Evolutionary conservation across 2,113 vertebrate species (phyloP), one percentile per base, ranked within the genome.

Genomic region (Eubucco bourcierii): DNA sequence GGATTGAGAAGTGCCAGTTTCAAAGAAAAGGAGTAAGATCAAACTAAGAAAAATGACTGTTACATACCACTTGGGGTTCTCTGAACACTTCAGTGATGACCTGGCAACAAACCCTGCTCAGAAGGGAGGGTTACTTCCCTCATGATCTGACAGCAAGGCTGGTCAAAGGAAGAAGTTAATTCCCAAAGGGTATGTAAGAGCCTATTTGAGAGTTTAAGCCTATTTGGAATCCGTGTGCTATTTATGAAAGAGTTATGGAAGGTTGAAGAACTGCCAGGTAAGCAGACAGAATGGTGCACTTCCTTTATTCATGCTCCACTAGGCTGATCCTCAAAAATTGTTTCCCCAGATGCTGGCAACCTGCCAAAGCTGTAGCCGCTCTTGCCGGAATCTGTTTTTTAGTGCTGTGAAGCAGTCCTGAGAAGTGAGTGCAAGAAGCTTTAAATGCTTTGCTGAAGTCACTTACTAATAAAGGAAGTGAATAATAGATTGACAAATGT

Each of bases 371-470:
- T 56, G 28, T 66, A 34, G 82, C 34, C 80, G 68, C 82, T 88
- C 44, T 79, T 96, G 68, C 77, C 81, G 84, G 83, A 39, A 64
- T 75, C 23, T 41, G 41, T 84, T 96, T 91, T 68, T 77, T 88
- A 73, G n/a, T 68, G 63, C n/a, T 72, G 37, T 2, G 2, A 61
- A 27, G 44, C 29, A 15, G 9, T 15, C 50, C 31, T 64, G 66
- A 64, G 25, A 15, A 68, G 12, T 15, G 6, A 46, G 72, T 37
- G 24, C 31, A 33, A 52, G 59, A 88, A 86, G 41, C 56, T 68
- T 78, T 85, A 93, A 93, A 92, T 27, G 27, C 23, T 24, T 91
- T 80, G 15, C 59, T 85, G 10, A 55, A 61, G 31, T 14, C 61
- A 47, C 31, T 58, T 72, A 73, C 63, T 66, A 44, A 63, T 59